phyloP scores from a whole-genome alignment of 2,113 vertebrate species.

The Serinus canaria region DNA sequence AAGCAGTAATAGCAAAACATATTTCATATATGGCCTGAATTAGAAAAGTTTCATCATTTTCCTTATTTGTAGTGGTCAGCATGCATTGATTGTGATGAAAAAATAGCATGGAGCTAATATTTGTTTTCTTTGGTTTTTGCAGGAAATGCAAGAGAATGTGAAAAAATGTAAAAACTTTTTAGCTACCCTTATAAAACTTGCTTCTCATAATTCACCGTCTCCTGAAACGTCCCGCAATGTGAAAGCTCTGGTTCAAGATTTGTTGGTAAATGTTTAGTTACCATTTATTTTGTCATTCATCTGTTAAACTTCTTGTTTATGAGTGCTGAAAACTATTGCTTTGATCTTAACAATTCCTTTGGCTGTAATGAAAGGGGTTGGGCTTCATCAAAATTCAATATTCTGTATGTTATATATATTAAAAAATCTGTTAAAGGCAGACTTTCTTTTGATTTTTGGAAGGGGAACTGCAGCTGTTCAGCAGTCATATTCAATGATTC shows the following conservation, averaged over 20 bases:
- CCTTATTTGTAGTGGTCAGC: neutral
- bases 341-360: neutral
- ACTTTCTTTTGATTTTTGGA: neutral
- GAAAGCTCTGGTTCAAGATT: conserved; percentile 86
- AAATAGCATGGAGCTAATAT: neutral
- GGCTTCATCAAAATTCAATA: neutral
- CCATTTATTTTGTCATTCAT: neutral
- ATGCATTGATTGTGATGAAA: neutral
- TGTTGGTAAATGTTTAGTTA: conserved; percentile 76
- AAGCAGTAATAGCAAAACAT: neutral
- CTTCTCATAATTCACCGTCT: conserved; percentile 85
- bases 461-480: neutral
- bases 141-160: conserved; percentile 92
- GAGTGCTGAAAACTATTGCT: neutral
- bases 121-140: neutral
- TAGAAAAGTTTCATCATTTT: neutral
- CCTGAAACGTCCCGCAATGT: conserved; percentile 87
- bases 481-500: neutral
- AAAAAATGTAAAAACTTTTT: conserved; percentile 91
- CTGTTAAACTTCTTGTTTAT: neutral
- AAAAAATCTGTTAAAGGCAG: neutral
- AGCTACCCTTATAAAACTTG: conserved; percentile 87
- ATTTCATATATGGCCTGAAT: neutral
- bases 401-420: neutral
- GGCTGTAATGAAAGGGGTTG: neutral